These are phyloP conservation scores for Popillia japonica DNA, from an alignment of 1,140 invertebrate species.

Conservation along the genomic window DNA sequence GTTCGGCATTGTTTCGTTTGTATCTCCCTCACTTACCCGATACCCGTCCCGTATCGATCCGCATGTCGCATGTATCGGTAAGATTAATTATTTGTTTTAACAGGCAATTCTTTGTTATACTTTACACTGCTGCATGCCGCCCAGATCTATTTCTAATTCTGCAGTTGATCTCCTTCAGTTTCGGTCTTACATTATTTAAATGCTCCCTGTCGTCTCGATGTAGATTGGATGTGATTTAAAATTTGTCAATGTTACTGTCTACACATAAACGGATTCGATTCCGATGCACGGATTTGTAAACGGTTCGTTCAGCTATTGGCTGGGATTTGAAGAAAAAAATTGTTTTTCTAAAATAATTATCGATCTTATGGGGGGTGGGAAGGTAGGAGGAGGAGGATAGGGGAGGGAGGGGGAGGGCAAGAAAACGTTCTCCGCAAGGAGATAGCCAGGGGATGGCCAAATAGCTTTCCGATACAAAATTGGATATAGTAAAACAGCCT, in stretches of 20 bases:
- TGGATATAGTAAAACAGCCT: too few relatives aligned
- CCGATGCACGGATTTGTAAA: too few relatives aligned
- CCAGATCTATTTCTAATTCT: neutral
- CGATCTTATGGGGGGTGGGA: too few relatives aligned
- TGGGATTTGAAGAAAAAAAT: neutral
- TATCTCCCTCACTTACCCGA: neutral
- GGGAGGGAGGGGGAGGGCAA: too few relatives aligned
- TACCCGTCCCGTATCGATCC: neutral
- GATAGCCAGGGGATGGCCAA: too few relatives aligned
- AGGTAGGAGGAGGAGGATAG: too few relatives aligned
- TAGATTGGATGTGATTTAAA: neutral
- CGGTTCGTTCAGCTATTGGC: neutral
- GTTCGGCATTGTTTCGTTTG: neutral
- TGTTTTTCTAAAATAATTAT: neutral
- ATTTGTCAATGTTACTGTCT: neutral
- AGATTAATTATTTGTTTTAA: neutral
- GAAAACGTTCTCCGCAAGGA: too few relatives aligned
- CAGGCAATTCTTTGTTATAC: constrained; percentile 2
- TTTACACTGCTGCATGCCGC: too few relatives aligned
- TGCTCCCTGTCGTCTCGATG: neutral
- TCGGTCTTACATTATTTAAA: neutral
- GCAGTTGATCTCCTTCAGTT: neutral
- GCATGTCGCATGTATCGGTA: neutral
- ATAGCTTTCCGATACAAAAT: too few relatives aligned
- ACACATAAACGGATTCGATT: too few relatives aligned